Evolutionary conservation across 1,140 invertebrate species (phyloP).

Genomic region (Zelostemma sp.): DNA sequence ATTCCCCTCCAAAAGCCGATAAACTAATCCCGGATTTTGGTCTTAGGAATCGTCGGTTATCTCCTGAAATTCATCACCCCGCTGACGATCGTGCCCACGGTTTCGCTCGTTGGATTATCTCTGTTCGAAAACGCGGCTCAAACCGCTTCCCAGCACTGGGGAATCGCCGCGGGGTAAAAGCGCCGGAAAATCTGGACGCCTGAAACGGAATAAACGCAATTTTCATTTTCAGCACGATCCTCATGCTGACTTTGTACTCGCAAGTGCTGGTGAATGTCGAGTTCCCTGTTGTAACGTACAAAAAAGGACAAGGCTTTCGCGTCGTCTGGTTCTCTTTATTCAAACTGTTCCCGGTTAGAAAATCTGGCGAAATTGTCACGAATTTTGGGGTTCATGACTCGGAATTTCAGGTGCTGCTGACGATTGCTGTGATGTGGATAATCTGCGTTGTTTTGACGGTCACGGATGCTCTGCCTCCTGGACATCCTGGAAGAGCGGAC

Average conservation of each 20-base stretch:
- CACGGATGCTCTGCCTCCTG: conserved; percentile 75
- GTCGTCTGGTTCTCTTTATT: conserved; percentile 80
- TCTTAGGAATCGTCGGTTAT: conserved; percentile 77
- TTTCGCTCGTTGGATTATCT: conserved; percentile 83
- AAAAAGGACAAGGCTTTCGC: conserved; percentile 72
- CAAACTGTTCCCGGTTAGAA: conserved; percentile 86
- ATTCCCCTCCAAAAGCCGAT: no score
- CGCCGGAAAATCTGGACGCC: no score
- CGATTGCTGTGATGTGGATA: conserved; percentile 85
- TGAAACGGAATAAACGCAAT: background rate
- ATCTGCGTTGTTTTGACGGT: conserved; percentile 82
- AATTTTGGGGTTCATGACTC: no score
- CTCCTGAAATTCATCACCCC: conserved; percentile 83
- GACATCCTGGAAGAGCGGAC: conserved; percentile 84
- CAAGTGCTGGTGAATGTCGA: conserved; percentile 81
- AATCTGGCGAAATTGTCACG: no score
- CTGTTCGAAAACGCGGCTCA: conserved; percentile 83
- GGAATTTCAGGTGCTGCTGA: conserved; percentile 78
- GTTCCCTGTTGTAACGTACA: conserved; percentile 76
- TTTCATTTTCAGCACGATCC: conserved; percentile 79
- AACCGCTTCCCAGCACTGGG: conserved; percentile 85
- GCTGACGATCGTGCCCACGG: conserved; percentile 84
- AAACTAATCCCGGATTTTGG: no score
- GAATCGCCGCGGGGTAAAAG: conserved; percentile 80
- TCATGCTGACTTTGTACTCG: conserved; percentile 84